Base-by-base conservation (phyloP, 64 coral and sea anemone species). In the Acropora tenuis region DNA sequence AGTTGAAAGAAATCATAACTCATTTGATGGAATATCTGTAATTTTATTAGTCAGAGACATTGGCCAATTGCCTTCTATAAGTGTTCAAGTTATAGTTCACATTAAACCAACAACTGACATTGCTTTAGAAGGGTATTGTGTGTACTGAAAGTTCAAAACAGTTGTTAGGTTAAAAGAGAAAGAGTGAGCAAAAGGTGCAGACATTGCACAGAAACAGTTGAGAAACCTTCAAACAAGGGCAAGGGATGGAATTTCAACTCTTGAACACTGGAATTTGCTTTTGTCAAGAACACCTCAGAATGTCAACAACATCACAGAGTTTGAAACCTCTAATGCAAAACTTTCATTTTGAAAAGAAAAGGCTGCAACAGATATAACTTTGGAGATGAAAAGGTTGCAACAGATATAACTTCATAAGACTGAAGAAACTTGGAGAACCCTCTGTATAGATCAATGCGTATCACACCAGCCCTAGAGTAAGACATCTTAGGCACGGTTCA, bases 1-100 rank as follows among this genome's bases (percentile, higher is more conserved):
- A 30, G 30, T 30, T 30, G 30, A 30, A 30, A 30, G 30, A 30
- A 30, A 30, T 30, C 30, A 30, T 30, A 30, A 30, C 30, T 30
- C 82, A 44, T 92, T 92, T 79, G 90, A 82, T 69, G 90, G 82
- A 61, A 92, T 92, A 6, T 86, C 82, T n/a, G 57, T 92, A 50
- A 86, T 92, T 47, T 48, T 55, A 55, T 7, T 92, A 50, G 90
- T 92, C 12, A 83, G 90, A 18, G 83, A 92, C 76, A 87, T 86
- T 92, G 90, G 40, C 9, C 90, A 92, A 68, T 61, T 87, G 52
- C 90, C 58, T 47, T 55, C 83, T 8, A 76, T 86, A 18, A 53
- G 53, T 48, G 83, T 79, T 50, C 50, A 88, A 84, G 73, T 87
- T 48, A 47, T 93, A 16, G 80, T 88, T 79, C 82, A 88, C 75